A percentile compares a stretch with the other conserved stretches of the same genome.
phyloP scores from a whole-genome alignment of 1,140 invertebrate genomes.

The Conopomorpha cramerella region DNA sequence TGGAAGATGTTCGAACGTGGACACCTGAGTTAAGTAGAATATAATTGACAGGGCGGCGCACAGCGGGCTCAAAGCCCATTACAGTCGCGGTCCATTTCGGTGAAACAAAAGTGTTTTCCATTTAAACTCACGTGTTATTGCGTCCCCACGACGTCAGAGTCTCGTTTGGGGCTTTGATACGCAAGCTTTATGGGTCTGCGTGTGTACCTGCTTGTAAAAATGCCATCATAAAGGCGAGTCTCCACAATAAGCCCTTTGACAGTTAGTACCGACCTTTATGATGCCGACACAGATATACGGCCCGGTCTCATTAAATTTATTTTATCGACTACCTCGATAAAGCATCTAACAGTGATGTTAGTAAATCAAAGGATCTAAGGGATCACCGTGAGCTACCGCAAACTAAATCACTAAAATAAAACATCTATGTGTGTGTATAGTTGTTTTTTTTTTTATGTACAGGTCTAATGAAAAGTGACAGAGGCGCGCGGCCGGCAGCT shows the following conservation, averaged over 20 bases:
- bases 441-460: no score
- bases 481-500: no score
- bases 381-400: slow-evolving; percentile 13
- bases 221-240: slow-evolving; percentile 48
- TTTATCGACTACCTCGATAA: slow-evolving; percentile 49
- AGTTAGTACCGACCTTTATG: slow-evolving; percentile 51
- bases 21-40: slow-evolving; percentile 44
- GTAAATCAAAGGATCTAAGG: slow-evolving; percentile 35
- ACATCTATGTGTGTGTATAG: no score
- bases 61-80: slow-evolving; percentile 39
- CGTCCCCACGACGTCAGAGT: no score
- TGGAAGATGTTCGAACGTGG: slow-evolving; percentile 5
- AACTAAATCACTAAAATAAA: slow-evolving; percentile 36
- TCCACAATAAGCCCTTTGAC: slow-evolving; percentile 52
- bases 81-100: no score
- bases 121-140: no score
- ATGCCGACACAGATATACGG: slow-evolving; percentile 54
- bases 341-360: slow-evolving; percentile 31
- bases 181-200: no score
- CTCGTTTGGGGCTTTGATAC: no score
- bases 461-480: no score
- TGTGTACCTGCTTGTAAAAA: slow-evolving; percentile 55
- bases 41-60: slow-evolving; percentile 52
- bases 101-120: no score
- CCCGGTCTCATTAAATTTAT: slow-evolving; percentile 45